These are phyloP conservation scores for Craterocephalus amniculus DNA, from an alignment of 2,797 vertebrate species.

Conservation along the genomic window DNA sequence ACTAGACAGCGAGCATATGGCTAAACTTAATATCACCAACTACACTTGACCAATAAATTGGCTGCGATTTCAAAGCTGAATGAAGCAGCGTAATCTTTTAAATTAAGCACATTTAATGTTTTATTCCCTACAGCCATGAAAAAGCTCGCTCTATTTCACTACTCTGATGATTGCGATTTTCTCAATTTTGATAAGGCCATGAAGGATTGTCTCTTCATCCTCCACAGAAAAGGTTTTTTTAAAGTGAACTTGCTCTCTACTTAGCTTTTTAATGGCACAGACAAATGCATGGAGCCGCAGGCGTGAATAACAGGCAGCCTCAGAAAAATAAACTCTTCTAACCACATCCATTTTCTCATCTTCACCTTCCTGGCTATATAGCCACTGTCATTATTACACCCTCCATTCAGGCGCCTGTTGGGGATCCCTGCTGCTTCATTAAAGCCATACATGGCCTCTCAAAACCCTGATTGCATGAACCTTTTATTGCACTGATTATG, in stretches of 20 bases:
- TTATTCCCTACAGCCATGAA: neutral
- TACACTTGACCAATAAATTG: slow-evolving; percentile 21
- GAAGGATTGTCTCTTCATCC: slow-evolving; percentile 3
- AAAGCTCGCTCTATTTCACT: neutral
- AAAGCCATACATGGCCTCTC: slow-evolving; percentile 55
- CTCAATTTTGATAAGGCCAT: slow-evolving; percentile 4
- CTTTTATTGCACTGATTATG: slow-evolving; percentile 71
- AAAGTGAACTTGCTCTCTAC: neutral
- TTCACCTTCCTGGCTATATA: slow-evolving; percentile 49
- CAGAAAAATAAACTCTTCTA: slow-evolving; percentile 61
- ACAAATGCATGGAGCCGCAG: slow-evolving; percentile 21
- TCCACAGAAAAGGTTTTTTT: slow-evolving; percentile 11
- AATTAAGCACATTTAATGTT: slow-evolving; percentile 1
- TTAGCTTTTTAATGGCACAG: slow-evolving; percentile 42
- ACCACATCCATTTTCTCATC: slow-evolving; percentile 67
- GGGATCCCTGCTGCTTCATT: slow-evolving; percentile 70
- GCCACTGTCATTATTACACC: slow-evolving; percentile 63
- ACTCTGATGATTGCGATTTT: slow-evolving; percentile 13
- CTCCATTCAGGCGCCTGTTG: slow-evolving; percentile 54
- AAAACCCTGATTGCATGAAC: slow-evolving; percentile 62
- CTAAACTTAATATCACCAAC: slow-evolving; percentile 32
- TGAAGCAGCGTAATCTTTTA: slow-evolving; percentile 12
- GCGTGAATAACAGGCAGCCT: slow-evolving; percentile 26
- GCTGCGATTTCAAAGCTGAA: slow-evolving; percentile 15
- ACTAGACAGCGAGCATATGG: slow-evolving; percentile 38